phyloP scores from a whole-genome alignment of 2,797 vertebrate species.

The Galago senegalensis region DNA sequence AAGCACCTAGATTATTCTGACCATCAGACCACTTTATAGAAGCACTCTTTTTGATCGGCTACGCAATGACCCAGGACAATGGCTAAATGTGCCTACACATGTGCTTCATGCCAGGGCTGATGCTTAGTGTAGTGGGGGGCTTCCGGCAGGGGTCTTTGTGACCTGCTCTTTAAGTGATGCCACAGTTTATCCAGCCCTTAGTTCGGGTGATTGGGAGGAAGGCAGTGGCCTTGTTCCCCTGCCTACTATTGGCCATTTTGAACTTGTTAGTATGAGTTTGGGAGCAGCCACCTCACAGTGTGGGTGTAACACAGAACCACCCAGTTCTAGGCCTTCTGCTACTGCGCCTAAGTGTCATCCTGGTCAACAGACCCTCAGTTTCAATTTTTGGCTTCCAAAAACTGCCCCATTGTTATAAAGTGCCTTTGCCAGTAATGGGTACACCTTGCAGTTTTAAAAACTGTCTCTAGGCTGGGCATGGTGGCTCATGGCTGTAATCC shows the following conservation, averaged over 20 bases:
- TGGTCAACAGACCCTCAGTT: neutral
- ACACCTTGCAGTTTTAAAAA: neutral
- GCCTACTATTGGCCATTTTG: neutral
- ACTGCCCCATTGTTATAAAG: neutral
- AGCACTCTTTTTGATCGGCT: fast-evolving
- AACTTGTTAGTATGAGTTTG: neutral
- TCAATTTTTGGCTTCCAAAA: neutral
- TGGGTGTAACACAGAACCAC: neutral
- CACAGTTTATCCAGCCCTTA: neutral
- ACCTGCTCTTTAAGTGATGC: neutral
- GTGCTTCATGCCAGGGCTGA: neutral
- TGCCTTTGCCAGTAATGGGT: neutral
- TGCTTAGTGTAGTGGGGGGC: neutral
- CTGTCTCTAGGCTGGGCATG: neutral
- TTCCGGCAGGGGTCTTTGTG: neutral
- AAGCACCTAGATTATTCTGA: neutral
- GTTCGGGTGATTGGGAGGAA: neutral
- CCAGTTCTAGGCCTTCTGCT: neutral
- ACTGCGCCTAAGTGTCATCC: neutral
- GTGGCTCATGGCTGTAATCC: too few relatives aligned
- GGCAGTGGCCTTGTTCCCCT: neutral
- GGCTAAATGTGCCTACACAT: neutral
- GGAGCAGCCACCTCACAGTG: neutral
- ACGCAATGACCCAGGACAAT: neutral
- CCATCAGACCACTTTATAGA: neutral